Evolutionary conservation across 2,113 vertebrate species (phyloP).

Genomic region (Gorsachius goisagi): DNA sequence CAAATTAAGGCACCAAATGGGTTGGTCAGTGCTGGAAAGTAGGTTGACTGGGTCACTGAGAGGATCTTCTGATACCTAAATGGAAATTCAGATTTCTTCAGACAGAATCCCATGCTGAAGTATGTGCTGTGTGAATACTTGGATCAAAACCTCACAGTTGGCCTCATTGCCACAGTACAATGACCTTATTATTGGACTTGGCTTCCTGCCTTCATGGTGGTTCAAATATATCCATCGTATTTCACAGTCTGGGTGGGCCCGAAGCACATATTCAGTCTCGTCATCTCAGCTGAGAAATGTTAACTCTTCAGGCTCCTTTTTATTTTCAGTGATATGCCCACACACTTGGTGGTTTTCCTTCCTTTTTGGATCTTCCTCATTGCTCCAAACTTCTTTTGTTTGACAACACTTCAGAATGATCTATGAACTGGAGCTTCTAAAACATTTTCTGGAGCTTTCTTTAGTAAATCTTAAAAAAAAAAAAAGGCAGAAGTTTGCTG

Average conservation of each 20-base stretch:
- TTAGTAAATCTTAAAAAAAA: background rate
- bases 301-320: background rate
- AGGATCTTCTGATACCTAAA: background rate
- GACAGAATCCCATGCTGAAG: background rate
- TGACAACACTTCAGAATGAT: background rate
- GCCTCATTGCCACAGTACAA: background rate
- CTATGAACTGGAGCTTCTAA: background rate
- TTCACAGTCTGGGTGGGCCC: conserved; percentile 8
- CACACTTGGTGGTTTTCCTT: background rate
- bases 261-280: background rate
- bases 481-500: background rate
- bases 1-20: background rate
- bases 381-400: background rate
- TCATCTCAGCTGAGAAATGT: background rate
- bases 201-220: background rate
- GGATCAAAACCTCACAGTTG: background rate
- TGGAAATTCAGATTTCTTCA: background rate
- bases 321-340: background rate
- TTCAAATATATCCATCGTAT: background rate
- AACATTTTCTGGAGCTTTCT: background rate
- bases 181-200: background rate
- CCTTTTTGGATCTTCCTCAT: background rate
- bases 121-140: background rate
- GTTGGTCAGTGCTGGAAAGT: background rate
- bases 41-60: fast-evolving